Conservation (phyloP, 2,797 vertebrate genomes). For the Corythornis leucogaster region DNA sequence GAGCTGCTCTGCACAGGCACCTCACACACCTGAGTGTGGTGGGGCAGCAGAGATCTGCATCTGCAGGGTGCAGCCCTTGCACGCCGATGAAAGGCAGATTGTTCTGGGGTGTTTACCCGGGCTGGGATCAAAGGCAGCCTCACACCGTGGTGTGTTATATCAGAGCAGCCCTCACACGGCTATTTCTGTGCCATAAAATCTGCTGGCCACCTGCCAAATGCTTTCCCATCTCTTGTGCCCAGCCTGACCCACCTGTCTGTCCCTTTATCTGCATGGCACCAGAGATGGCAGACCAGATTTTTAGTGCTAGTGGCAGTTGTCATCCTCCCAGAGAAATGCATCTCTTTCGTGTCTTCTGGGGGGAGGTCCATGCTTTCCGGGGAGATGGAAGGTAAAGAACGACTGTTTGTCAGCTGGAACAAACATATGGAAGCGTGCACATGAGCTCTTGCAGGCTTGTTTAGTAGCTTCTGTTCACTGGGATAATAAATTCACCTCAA, state of each 20-base stretch:
- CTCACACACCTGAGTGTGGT: not conserved
- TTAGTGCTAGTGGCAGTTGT: not conserved
- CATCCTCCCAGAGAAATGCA: not conserved
- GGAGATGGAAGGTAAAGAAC: not conserved
- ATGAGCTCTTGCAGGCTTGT: not conserved
- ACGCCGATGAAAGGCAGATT: not conserved
- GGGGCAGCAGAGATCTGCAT: not conserved
- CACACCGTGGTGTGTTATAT: not conserved
- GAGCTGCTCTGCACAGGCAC: not conserved
- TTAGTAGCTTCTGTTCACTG: not conserved
- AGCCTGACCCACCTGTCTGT: not conserved
- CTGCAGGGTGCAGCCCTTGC: conserved; percentile 8
- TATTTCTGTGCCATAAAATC: not conserved
- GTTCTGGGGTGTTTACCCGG: not conserved
- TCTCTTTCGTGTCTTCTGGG: not conserved
- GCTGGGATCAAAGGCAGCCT: conserved; percentile 25
- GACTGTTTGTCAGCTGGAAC: not conserved
- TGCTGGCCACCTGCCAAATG: not conserved
- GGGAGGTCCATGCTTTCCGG: not conserved
- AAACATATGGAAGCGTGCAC: not conserved
- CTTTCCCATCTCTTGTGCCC: not conserved
- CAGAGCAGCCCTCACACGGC: not conserved
- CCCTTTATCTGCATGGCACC: not conserved
- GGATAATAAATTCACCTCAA: not conserved
- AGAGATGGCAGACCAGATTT: too few species aligned